Base-by-base conservation (phyloP, 2,888 invertebrate species). In the Polyploca ridens region DNA sequence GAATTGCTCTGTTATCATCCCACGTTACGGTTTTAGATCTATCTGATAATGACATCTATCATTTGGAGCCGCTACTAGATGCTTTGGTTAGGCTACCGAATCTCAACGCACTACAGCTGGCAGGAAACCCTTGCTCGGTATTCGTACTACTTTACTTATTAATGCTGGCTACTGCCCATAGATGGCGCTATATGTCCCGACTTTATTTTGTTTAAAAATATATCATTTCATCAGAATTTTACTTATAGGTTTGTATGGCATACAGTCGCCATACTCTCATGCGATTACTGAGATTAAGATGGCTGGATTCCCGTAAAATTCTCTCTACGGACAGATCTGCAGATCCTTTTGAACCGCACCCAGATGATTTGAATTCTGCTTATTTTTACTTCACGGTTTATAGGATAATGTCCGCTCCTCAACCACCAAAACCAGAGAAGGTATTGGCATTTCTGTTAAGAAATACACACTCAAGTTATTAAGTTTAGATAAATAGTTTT, bases 51-150 rank as follows among this genome's bases (percentile, higher is more conserved):
- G 95, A 95, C 93, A 94, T 95, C 94, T 94, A 83, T 84, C 74
- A 90, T 71, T 77, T 95, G 46, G 78, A 88, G n/a, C 74, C 77
- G 10, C 79, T 93, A 88, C 79, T 95, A 70, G 77, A 85, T 67
- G 80, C 82, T 13, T 65, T 95, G 46, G 74, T 73, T 5, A 64
- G 59, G 5, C 75, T 95, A 57, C 86, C 88, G 16, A 83, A 81
- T 65, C 84, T 95, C 8, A 78, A 72, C n/a, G 86, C 92, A 13
- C 81, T 96, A 19, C 81, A 86, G 62, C 88, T 96, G 41, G 88
- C 93, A 66, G 95, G 95, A 61, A 96, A 95, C 80, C 95, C 95
- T 5, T 95, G 95, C 75, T 86, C 94, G 79, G 95, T 95, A 38
- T 7, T 60, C 16, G 16, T 16, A 59, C 49, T 33, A 41, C 35